Percentiles rank a stretch among this genome's conserved stretches.
Conservation (phyloP, 2,888 invertebrate species). For the Pelosia muscerda region DNA sequence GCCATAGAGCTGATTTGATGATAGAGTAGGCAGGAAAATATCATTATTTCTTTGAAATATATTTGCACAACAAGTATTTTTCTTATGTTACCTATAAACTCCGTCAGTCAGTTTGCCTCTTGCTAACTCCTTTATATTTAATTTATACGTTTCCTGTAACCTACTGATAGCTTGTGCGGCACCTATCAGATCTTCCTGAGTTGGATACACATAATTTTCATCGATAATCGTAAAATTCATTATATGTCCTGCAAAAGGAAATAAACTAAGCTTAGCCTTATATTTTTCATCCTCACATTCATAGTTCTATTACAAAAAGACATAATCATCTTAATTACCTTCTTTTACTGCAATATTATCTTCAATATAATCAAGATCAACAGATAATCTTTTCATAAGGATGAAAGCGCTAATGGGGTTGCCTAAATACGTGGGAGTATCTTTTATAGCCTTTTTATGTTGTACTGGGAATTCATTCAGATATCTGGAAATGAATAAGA, state of each 20-base stretch:
- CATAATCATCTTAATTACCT: conserved; percentile 73
- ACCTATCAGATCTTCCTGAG: neutral
- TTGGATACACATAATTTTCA: neutral
- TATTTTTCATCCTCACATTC: neutral
- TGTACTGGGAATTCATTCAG: conserved; percentile 83
- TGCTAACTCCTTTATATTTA: conserved; percentile 3
- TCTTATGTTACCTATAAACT: neutral
- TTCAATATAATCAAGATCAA: conserved; percentile 93
- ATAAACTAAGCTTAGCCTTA: neutral
- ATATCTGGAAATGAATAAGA: neutral
- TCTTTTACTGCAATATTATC: neutral
- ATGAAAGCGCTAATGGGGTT: conserved; percentile 98
- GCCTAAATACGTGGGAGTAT: conserved; percentile 93
- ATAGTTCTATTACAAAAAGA: neutral
- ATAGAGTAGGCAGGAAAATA: no score
- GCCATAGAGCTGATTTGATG: no score
- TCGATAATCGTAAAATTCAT: neutral
- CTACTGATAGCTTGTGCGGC: conserved; percentile 4
- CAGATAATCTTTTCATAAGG: conserved; percentile 96
- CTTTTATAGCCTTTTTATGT: conserved; percentile 91
- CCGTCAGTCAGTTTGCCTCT: conserved; percentile 4
- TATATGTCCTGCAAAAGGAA: neutral
- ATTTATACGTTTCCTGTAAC: conserved; percentile 6
- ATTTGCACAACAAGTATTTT: neutral
- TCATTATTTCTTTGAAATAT: no score